phyloP scores from a whole-genome alignment of 2,113 vertebrate species.

The Odocoileus hemionus region DNA sequence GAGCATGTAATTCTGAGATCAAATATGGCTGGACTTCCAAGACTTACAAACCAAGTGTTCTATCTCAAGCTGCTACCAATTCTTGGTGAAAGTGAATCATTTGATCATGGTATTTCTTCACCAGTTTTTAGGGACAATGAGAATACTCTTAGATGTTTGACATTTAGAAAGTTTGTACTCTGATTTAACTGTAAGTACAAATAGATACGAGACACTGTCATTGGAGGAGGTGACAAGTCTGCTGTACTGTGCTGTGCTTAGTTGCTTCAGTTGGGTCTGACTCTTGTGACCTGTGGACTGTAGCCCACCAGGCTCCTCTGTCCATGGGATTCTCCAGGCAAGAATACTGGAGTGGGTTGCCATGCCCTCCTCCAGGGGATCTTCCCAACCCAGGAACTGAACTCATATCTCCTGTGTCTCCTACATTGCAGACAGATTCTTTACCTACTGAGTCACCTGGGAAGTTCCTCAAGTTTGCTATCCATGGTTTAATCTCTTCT shows the following conservation, averaged over 20 bases:
- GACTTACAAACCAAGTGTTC: constrained; percentile 5
- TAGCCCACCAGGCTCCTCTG: neutral
- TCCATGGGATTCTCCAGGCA: neutral
- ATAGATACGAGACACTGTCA: neutral
- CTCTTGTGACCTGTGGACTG: neutral
- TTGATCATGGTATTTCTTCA: neutral
- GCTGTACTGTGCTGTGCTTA: neutral
- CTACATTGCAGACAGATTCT: neutral
- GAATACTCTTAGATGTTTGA: neutral
- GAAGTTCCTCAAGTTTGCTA: neutral
- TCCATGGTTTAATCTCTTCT: neutral
- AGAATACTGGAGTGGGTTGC: neutral
- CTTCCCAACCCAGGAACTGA: neutral
- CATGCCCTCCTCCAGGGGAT: neutral
- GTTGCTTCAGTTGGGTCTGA: neutral
- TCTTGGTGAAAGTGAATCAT: neutral
- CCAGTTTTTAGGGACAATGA: neutral
- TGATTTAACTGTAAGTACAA: neutral
- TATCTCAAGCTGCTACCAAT: neutral
- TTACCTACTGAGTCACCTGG: neutral
- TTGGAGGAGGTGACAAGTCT: neutral
- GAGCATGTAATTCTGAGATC: neutral
- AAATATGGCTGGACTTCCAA: neutral
- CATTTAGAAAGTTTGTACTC: neutral
- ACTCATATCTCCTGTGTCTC: neutral